Conservation (phyloP, 2,888 invertebrate species). For the Cephus pulcher region DNA sequence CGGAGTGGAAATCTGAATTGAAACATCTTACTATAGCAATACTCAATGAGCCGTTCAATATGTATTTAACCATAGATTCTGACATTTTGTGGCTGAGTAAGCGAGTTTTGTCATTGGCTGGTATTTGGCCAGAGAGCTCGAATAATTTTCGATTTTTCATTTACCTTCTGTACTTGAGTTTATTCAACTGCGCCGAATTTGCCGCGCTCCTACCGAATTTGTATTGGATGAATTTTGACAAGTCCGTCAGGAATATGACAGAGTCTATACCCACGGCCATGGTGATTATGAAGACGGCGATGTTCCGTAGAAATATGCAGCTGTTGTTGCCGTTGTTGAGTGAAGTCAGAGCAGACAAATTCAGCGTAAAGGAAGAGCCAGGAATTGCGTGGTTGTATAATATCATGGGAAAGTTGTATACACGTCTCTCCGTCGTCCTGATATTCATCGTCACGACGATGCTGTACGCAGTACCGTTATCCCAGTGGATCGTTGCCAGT, state of each 20-base stretch:
- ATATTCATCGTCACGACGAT: neutral
- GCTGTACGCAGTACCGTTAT: neutral
- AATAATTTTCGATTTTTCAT: conserved; percentile 30
- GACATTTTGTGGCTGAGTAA: conserved; percentile 34
- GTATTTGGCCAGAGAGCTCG: conserved; percentile 32
- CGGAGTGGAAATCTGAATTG: neutral
- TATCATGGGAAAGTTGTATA: neutral
- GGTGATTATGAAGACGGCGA: conserved; percentile 34
- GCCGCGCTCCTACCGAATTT: conserved; percentile 30
- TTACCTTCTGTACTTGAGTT: conserved; percentile 29
- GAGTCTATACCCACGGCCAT: conserved; percentile 31
- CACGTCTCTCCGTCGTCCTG: neutral
- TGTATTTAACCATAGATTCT: neutral
- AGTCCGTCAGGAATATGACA: conserved; percentile 31
- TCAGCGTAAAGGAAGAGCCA: neutral
- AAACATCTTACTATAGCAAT: neutral
- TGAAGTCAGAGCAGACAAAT: conserved; percentile 24
- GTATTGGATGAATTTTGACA: conserved; percentile 28
- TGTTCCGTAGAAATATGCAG: conserved; percentile 37
- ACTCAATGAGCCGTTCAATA: neutral
- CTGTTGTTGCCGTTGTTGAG: conserved; percentile 25
- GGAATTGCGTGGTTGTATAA: neutral
- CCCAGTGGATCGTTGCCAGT: neutral
- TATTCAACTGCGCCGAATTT: conserved; percentile 30
- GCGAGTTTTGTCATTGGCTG: conserved; percentile 25